These are phyloP conservation scores for Archilochus colubris DNA, from an alignment of 2,113 vertebrate genomes.

Conservation along the genomic window DNA sequence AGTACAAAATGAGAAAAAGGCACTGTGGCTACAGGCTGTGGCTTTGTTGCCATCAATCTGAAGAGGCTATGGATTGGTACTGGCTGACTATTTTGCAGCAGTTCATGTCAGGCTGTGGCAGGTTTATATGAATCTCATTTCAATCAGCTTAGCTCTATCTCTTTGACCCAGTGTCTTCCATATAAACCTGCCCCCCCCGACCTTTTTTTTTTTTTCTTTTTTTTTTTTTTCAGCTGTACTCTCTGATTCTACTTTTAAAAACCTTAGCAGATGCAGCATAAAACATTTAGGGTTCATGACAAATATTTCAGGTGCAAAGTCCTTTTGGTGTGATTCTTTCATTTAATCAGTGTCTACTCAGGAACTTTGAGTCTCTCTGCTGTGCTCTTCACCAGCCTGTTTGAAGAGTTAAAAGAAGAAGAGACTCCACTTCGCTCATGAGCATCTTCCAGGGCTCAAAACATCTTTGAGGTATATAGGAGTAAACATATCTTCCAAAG, in stretches of 20 bases:
- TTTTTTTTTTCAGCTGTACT: neutral
- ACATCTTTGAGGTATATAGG: neutral
- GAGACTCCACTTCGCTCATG: neutral
- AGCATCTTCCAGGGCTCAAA: neutral
- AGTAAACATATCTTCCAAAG: neutral
- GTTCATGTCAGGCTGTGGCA: neutral
- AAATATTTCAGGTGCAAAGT: neutral
- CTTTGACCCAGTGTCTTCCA: neutral
- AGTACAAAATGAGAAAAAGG: neutral
- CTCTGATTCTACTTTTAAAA: neutral
- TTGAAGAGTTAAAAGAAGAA: neutral
- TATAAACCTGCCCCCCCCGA: neutral
- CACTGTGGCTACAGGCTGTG: neutral
- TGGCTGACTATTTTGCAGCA: neutral
- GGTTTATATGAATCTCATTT: neutral
- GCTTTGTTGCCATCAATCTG: neutral
- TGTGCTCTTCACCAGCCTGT: neutral
- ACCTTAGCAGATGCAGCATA: neutral
- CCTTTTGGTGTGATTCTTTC: neutral
- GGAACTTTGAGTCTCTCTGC: neutral
- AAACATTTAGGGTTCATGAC: accelerated
- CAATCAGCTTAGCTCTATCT: neutral
- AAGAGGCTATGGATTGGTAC: neutral
- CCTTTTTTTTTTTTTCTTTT: no score
- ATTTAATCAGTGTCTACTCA: neutral